Evolutionary conservation across 64 coral and sea anemone genomes (phyloP).

Genomic region (Dendronephthya gigantea): DNA sequence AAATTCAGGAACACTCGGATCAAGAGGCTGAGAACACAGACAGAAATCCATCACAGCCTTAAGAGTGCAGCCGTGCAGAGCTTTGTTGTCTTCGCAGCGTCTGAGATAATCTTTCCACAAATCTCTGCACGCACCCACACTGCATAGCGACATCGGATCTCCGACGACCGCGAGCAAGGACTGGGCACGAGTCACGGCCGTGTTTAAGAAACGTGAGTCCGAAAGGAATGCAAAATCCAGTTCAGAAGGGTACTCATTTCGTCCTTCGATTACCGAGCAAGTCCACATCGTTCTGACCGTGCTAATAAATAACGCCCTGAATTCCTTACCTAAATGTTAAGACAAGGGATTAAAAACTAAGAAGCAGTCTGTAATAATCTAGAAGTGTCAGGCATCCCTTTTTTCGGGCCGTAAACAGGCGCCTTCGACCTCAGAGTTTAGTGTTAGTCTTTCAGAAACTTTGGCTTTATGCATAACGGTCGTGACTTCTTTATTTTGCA

Average conservation of each 20-base stretch:
- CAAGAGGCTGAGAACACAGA: background rate
- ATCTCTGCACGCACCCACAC: slow-evolving; percentile 33
- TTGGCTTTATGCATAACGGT: too few species aligned
- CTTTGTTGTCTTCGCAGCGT: slow-evolving; percentile 17
- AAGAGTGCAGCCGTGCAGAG: slow-evolving; percentile 27
- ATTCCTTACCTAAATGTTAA: slow-evolving; percentile 48
- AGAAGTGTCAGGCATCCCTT: too few species aligned
- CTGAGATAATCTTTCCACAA: slow-evolving; percentile 62
- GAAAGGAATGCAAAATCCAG: slow-evolving; percentile 44
- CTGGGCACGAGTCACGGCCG: slow-evolving; percentile 54
- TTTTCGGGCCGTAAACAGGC: too few species aligned
- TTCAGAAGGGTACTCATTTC: background rate
- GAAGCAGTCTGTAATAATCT: too few species aligned
- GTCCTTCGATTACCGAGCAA: background rate
- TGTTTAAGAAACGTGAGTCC: slow-evolving; percentile 45
- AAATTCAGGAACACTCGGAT: background rate
- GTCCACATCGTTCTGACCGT: slow-evolving; percentile 57
- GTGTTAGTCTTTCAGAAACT: too few species aligned
- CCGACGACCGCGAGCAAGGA: slow-evolving; percentile 56
- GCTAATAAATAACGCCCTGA: slow-evolving; percentile 50
- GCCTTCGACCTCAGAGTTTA: too few species aligned
- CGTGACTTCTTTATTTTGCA: too few species aligned
- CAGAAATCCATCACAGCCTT: background rate
- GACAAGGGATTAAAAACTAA: background rate
- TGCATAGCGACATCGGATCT: slow-evolving; percentile 54